Evolutionary conservation across 2,888 invertebrate species (phyloP), one percentile per base, ranked within the genome.

Genomic region (Cataglyphis albicans): DNA sequence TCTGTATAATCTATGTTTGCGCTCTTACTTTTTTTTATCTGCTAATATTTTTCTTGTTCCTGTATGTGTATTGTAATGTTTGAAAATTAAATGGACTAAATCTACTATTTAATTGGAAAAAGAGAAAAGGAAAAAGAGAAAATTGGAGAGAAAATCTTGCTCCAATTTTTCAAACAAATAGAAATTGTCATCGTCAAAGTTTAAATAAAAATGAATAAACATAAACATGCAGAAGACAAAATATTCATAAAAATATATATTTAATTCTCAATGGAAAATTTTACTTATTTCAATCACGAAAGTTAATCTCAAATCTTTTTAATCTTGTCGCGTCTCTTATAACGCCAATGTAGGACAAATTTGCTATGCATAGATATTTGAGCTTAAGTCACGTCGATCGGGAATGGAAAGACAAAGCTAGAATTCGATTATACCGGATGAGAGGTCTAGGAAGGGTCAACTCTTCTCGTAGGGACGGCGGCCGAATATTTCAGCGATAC

Each of bases 1-100:
- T 76, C 44, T 78, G 35, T 70, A 70, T 44, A 70, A 70, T 78
- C 70, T 18, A 70, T 78, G 18, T 35, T 78, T 78, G 32, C 12
- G 44, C 18, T 44, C 32, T 78, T 41, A 21, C 59, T 70, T 21
- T 68, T 21, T 21, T 70, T 21, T 35, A 25, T 68, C 18, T 76
- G 15, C 21, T 59, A 4, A 18, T 38, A 18, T 59, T 12, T 55
- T 2, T n/a, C 25, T 63, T 21, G 29, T 61, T 29, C 38, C 7
- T 44, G 12, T 10, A 25, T 57, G 52, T 75, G 44, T 59, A 78
- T 59, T 78, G 32, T 59, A 78, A 78, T 21, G 18, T 70, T 70
- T 59, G 35, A 25, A 35, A 44, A 78, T 78, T 70, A 78, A 70
- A 67, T 67, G 65, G 35, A 41, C 29, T 59, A 78, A 78, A 35